Evolutionary conservation across 2,888 invertebrate species (phyloP), one percentile per base, ranked within the genome.

Genomic region (Aporophyla lueneburgensis): DNA sequence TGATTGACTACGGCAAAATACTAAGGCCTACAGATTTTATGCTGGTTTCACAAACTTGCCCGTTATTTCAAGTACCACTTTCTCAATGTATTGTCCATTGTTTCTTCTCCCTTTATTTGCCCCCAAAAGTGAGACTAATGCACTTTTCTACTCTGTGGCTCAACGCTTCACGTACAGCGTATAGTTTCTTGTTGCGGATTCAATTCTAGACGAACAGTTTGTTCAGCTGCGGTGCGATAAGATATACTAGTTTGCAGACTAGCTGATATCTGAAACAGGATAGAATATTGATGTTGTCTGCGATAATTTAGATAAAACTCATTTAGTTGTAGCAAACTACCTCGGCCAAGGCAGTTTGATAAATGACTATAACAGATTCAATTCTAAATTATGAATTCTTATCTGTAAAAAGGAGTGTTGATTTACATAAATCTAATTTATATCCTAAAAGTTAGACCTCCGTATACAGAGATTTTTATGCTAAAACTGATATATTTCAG

Each of bases 121-220:
- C 7, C n/a, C 21, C 2, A 49, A 21, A 58, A 51, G 43, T 65
- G 14, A 7, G 14, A 51, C 59, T 81, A n/a, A 59, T 81, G 58
- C 2, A 14, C 0, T 16, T 76, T 43, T 49, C 12, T 59, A 19
- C 12, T 46, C n/a, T 49, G 61, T 66, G 56, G 43, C 5, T 27
- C 10, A 12, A 21, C 21, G 51, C 63, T 67, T 24, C 59, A 33
- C 58, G 33, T 33, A 71, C 67, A 65, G 62, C 59, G 68, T 80
- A 80, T 67, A 86, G 79, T 77, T 81, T 76, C 78, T 68, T 82
- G 85, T 75, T 80, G 71, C 67, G 78, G 71, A 81, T 88, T 88
- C 86, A 84, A 86, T 86, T 88, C 71, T 76, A 78, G 79, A 76
- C 73, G 85, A 81, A 51, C 58, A 84, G 88, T 88, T 88, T 80